Percentiles rank a stretch among this genome's conserved stretches.
Evolutionary conservation across 2,113 vertebrate species (phyloP).

Genomic region (Phrynosoma blainvillii): DNA sequence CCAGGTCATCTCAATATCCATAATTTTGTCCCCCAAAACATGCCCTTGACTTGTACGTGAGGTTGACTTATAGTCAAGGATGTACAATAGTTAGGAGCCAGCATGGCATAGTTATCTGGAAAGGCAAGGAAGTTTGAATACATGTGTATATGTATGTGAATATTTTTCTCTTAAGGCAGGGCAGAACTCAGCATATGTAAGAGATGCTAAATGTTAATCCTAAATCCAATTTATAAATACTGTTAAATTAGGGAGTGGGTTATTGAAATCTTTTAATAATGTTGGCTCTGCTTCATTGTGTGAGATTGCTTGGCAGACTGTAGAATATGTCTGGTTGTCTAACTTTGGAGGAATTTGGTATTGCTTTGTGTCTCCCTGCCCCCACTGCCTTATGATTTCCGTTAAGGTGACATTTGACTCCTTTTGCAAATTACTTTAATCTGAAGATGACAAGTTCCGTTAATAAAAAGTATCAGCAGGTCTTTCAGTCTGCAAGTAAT

Average conservation of each 20-base stretch:
- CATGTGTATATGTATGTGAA: too few relatives aligned
- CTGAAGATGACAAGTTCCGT: conserved; percentile 67
- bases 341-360: not conserved
- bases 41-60: too few relatives aligned
- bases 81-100: too few relatives aligned
- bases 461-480: conserved; percentile 52
- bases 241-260: conserved; percentile 37
- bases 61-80: too few relatives aligned
- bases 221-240: conserved; percentile 41
- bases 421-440: conserved; percentile 68
- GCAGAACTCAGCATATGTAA: conserved; percentile 24
- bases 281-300: not conserved
- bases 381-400: not conserved
- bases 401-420: conserved; percentile 52
- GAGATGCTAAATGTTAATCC: not conserved
- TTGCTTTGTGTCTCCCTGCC: not conserved
- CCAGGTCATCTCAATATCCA: too few relatives aligned
- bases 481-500: conserved; percentile 53
- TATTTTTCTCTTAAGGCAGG: not conserved
- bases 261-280: conserved; percentile 38
- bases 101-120: not conserved
- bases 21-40: too few relatives aligned
- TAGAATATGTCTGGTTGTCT: not conserved
- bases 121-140: conserved; percentile 25
- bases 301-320: not conserved